phyloP scores from a whole-genome alignment of 2,797 vertebrate species.

The Propithecus deckenii region DNA sequence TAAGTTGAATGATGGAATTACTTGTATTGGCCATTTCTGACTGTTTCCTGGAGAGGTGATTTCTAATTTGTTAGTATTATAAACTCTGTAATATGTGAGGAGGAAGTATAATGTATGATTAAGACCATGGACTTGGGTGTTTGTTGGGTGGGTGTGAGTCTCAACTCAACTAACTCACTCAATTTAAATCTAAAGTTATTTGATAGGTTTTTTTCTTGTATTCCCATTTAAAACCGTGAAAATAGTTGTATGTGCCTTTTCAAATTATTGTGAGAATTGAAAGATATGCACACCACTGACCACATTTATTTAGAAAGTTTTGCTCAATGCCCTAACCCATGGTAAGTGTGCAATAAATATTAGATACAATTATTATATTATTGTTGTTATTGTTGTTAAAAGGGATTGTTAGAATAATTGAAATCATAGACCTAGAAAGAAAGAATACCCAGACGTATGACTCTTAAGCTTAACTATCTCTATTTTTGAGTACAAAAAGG shows the following conservation, averaged over 20 bases:
- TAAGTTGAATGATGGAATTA: neutral
- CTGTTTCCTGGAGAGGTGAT: neutral
- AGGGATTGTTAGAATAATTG: neutral
- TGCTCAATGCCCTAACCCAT: neutral
- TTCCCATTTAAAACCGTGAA: neutral
- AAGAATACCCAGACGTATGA: neutral
- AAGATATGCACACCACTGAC: neutral
- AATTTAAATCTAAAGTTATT: neutral
- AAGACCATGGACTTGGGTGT: neutral
- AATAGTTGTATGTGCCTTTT: neutral
- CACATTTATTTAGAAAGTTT: neutral
- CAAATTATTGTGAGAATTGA: neutral
- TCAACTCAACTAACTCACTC: neutral
- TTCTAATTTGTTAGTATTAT: neutral
- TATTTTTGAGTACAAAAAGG: neutral
- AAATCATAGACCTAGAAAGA: neutral
- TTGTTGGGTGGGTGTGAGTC: neutral
- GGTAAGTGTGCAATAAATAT: neutral
- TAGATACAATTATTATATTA: neutral
- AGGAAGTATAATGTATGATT: neutral
- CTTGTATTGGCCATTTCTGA: accelerated
- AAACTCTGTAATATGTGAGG: accelerated
- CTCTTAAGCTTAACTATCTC: neutral
- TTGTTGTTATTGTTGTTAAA: neutral
- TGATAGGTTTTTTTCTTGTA: neutral